Percentiles rank a stretch among this genome's conserved stretches.
Conservation (phyloP, 2,797 vertebrate genomes). For the Acomys russatus region DNA sequence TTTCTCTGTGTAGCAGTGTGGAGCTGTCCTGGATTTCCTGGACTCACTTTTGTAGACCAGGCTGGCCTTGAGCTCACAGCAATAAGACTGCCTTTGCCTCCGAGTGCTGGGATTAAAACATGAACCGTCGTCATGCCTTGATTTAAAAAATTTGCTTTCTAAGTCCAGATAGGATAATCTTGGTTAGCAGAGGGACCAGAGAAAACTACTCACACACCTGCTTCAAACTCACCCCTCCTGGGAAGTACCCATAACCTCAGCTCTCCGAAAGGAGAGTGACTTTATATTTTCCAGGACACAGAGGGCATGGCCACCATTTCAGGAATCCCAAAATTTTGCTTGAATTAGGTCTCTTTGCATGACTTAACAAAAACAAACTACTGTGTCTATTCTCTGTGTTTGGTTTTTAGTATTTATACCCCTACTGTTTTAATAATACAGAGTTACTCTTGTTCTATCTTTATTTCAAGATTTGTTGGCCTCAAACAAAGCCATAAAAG, state of each 20-base stretch:
- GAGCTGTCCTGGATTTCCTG: too few relatives aligned
- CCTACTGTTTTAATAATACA: background rate
- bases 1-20: too few relatives aligned
- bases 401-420: background rate
- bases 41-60: too few relatives aligned
- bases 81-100: too few relatives aligned
- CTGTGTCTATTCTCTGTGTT: background rate
- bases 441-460: constrained; percentile 12
- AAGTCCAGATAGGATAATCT: background rate
- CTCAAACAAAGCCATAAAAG: background rate
- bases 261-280: background rate
- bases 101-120: too few relatives aligned
- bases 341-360: background rate
- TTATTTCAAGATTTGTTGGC: background rate
- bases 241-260: background rate
- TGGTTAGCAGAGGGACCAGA: background rate
- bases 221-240: background rate
- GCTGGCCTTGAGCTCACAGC: too few relatives aligned
- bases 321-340: background rate
- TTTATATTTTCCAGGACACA: background rate
- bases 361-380: background rate
- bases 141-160: background rate
- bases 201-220: background rate
- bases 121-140: background rate
- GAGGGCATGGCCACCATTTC: background rate